Conservation (phyloP, 1,140 invertebrate species). For the Mamestra configurata region DNA sequence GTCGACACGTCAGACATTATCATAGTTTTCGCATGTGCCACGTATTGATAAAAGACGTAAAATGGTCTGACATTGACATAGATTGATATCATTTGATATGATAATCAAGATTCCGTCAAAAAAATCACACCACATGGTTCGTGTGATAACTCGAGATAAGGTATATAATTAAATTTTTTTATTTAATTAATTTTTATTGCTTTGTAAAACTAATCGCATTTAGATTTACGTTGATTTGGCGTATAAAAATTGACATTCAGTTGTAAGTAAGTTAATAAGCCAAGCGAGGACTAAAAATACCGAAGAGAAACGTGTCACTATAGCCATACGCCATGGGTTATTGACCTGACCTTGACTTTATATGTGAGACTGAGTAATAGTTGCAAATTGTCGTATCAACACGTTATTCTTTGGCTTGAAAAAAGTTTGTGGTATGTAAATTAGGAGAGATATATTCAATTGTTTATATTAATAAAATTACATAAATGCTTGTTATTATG, state of each 20-base stretch:
- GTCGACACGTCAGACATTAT: neutral
- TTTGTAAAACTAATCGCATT: no score
- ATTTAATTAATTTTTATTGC: no score
- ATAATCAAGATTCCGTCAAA: neutral
- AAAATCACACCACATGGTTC: neutral
- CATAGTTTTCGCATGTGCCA: neutral
- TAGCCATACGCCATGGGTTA: conserved; percentile 15
- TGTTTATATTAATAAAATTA: neutral
- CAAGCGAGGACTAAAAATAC: neutral
- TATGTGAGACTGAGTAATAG: neutral
- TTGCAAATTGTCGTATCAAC: conserved; percentile 9
- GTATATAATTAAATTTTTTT: no score
- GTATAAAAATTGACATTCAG: neutral
- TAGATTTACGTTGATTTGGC: neutral
- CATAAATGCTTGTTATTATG: neutral
- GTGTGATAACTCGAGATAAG: neutral
- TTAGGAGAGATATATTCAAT: neutral
- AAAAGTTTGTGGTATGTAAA: neutral
- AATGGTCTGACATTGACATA: no score
- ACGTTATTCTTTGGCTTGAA: neutral
- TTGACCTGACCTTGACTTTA: conserved; percentile 11
- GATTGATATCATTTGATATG: no score
- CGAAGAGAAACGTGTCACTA: conserved; percentile 16
- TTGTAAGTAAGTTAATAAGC: neutral
- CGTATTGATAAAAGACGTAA: neutral